A percentile compares a stretch with the other conserved stretches of the same genome.
phyloP scores from a whole-genome alignment of 2,888 invertebrate genomes.

The Helleia helle region DNA sequence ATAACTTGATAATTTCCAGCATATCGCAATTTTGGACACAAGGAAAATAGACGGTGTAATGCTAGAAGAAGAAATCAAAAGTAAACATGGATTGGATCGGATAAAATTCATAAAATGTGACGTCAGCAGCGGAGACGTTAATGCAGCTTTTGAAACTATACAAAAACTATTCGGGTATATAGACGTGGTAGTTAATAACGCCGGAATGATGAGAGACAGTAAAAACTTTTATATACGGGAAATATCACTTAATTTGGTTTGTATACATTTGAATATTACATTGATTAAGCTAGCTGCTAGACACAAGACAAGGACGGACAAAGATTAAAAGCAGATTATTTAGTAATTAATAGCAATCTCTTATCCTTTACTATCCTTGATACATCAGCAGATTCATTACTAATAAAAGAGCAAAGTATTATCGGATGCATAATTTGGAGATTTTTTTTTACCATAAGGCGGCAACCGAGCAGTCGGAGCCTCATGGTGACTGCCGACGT shows the following conservation, averaged over 20 bases:
- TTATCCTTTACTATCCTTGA: no score
- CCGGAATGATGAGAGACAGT: slow-evolving; percentile 51
- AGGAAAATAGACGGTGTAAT: slow-evolving; percentile 26
- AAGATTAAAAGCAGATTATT: no score
- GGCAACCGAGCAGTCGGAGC: no score
- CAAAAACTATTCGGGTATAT: slow-evolving; percentile 36
- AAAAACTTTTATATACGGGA: slow-evolving; percentile 38
- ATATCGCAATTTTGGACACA: slow-evolving; percentile 37
- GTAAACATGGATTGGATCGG: slow-evolving; percentile 29
- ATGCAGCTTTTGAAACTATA: slow-evolving; percentile 24
- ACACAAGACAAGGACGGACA: no score
- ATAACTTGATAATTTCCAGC: slow-evolving; percentile 27
- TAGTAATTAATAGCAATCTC: no score
- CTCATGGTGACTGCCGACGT: no score
- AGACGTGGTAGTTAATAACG: slow-evolving; percentile 50
- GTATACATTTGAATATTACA: slow-evolving; percentile 17
- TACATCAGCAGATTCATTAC: no score
- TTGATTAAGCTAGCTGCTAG: no score
- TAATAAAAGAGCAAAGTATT: no score
- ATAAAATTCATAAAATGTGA: slow-evolving; percentile 37
- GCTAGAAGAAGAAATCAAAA: slow-evolving; percentile 31
- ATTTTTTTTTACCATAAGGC: no score
- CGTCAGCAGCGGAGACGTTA: slow-evolving; percentile 29
- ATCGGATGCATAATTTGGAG: no score
- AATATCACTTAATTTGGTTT: slow-evolving; percentile 51